Evolutionary conservation across 2,113 vertebrate genomes (phyloP).

Genomic region (Excalfactoria chinensis): DNA sequence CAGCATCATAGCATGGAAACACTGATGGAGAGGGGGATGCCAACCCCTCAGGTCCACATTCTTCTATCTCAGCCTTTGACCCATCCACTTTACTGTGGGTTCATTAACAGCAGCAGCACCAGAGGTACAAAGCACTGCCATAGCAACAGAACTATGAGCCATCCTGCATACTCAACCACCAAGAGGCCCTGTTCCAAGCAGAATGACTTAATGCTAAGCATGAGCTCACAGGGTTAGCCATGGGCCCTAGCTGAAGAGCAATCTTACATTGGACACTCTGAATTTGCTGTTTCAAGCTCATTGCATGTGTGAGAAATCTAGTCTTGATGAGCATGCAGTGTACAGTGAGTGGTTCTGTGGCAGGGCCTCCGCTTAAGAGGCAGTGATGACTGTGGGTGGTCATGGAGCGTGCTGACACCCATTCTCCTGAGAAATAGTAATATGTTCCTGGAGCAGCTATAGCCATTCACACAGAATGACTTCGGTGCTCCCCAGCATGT

Average conservation of each 20-base stretch:
- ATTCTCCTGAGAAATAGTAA: background rate
- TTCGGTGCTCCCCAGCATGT: background rate
- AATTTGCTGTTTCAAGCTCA: background rate
- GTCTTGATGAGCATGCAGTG: rapidly evolving
- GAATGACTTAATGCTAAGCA: rapidly evolving
- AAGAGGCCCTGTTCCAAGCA: background rate
- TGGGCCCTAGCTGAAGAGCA: background rate
- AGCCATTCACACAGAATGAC: rapidly evolving
- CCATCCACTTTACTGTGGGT: background rate
- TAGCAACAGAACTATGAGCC: background rate
- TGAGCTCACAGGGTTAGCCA: background rate
- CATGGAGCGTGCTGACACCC: background rate
- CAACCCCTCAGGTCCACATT: background rate
- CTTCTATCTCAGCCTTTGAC: background rate
- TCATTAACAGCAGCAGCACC: background rate
- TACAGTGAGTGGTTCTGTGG: background rate
- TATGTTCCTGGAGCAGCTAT: background rate
- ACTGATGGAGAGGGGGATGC: background rate
- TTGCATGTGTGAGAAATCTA: background rate
- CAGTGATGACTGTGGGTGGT: background rate
- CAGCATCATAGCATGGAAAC: background rate
- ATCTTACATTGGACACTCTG: background rate
- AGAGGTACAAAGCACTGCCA: background rate
- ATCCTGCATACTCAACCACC: background rate
- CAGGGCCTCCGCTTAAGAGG: background rate